Percentiles rank a stretch among this genome's conserved stretches.
Conservation (phyloP, 2,113 vertebrate genomes). For the Rhea pennata region DNA sequence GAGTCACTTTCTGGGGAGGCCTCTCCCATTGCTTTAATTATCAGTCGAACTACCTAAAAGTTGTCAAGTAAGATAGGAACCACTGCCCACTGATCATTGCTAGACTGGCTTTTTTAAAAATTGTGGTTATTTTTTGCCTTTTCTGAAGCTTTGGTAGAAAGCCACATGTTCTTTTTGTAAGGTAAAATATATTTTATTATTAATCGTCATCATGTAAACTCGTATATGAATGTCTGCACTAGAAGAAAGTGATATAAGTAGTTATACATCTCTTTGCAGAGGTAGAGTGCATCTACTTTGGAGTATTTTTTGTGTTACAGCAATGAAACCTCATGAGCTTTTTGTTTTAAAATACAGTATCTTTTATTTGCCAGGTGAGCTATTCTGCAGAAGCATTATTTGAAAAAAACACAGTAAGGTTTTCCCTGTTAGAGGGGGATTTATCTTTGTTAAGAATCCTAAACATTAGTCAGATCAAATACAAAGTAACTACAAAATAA, state of each 20-base stretch:
- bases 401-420: not conserved
- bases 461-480: not conserved
- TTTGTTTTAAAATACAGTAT: not conserved
- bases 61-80: not conserved
- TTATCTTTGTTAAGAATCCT: not conserved
- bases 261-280: not conserved
- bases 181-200: not conserved
- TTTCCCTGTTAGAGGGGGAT: not conserved
- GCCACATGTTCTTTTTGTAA: not conserved
- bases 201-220: not conserved
- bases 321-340: not conserved
- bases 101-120: not conserved
- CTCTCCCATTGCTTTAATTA: not conserved
- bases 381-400: not conserved
- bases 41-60: not conserved
- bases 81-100: not conserved
- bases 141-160: not conserved
- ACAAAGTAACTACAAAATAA: not conserved
- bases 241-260: not conserved
- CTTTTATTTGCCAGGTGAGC: not conserved
- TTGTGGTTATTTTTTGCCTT: not conserved
- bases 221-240: not conserved
- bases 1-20: not conserved
- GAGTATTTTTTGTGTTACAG: not conserved
- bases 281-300: not conserved